Percentiles rank a stretch among this genome's conserved stretches.
phyloP scores from a whole-genome alignment of 2,888 invertebrate genomes.

The Eupithecia subumbrata region DNA sequence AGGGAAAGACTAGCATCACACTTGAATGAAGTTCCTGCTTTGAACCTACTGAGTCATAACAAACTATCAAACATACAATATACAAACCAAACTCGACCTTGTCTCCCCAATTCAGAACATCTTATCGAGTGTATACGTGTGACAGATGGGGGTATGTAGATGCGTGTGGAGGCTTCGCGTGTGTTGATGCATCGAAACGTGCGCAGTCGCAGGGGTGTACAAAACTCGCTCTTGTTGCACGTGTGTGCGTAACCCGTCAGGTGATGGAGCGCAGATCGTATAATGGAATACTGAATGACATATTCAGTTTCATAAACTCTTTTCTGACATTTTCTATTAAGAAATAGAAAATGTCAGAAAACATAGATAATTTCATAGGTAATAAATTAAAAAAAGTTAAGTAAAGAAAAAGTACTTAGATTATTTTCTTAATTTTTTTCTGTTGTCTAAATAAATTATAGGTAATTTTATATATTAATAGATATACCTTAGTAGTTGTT shows the following conservation, averaged over 20 bases:
- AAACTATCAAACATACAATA: background rate
- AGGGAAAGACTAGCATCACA: constrained; percentile 50
- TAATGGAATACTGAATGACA: background rate
- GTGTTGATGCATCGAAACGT: constrained; percentile 52
- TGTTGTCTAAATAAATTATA: background rate
- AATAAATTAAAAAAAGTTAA: background rate
- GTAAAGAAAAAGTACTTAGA: background rate
- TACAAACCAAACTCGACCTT: constrained; percentile 16
- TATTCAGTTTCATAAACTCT: too few species aligned
- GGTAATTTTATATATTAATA: background rate
- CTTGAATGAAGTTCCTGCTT: constrained; percentile 73
- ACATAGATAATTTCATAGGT: background rate
- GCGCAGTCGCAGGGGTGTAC: constrained; percentile 55
- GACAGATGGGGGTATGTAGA: constrained; percentile 27
- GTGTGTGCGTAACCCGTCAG: constrained; percentile 48
- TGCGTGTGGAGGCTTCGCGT: constrained; percentile 33
- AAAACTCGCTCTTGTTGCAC: constrained; percentile 43
- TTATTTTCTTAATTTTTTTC: too few species aligned
- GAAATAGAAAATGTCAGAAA: too few species aligned
- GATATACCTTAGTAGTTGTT: background rate
- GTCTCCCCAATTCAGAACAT: constrained; percentile 3
- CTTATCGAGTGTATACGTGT: constrained; percentile 34
- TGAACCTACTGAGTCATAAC: constrained; percentile 36
- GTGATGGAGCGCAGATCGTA: constrained; percentile 4
- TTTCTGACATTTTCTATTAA: too few species aligned